Evolutionary conservation across 2,113 vertebrate species (phyloP).

Genomic region (Lamprologus callipterus): DNA sequence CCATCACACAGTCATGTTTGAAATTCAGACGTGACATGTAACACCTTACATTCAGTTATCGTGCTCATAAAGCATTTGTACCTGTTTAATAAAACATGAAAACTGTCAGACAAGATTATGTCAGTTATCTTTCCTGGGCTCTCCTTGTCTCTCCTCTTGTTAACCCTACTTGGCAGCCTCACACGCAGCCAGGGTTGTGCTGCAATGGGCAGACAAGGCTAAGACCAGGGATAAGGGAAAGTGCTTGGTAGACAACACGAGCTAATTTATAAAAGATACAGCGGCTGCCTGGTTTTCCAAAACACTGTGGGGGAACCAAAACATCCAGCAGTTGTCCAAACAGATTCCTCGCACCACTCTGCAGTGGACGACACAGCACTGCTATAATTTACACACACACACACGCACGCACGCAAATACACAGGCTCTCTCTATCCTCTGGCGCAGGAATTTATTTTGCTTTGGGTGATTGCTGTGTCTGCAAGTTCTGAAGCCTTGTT

Average conservation of each 20-base stretch:
- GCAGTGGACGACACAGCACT: constrained; percentile 44
- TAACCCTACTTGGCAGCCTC: not conserved
- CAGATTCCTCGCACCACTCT: constrained; percentile 60
- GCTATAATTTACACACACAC: constrained; percentile 42
- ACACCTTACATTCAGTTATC: not conserved
- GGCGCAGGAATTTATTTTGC: constrained; percentile 63
- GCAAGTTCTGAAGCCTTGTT: constrained; percentile 66
- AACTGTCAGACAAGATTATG: not conserved
- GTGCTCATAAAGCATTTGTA: not conserved
- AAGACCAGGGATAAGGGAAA: constrained; percentile 53
- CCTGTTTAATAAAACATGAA: not conserved
- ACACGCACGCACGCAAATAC: not conserved
- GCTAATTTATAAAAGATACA: constrained; percentile 77
- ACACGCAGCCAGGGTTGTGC: constrained; percentile 14
- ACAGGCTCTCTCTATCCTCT: constrained; percentile 33
- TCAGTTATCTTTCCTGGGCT: not conserved
- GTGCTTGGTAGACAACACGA: constrained; percentile 59
- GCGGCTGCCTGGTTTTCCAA: constrained; percentile 62
- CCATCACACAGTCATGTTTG: not conserved
- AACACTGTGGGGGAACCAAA: constrained; percentile 70
- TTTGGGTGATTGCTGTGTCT: constrained; percentile 68
- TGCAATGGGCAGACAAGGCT: constrained; percentile 40
- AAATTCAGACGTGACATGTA: not conserved
- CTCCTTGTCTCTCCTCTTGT: not conserved
- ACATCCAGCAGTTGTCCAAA: constrained; percentile 78